Percentiles rank a stretch among this genome's conserved stretches.
These are phyloP conservation scores for Cyanoliseus patagonus DNA, from an alignment of 2,113 vertebrate genomes.

Conservation along the genomic window DNA sequence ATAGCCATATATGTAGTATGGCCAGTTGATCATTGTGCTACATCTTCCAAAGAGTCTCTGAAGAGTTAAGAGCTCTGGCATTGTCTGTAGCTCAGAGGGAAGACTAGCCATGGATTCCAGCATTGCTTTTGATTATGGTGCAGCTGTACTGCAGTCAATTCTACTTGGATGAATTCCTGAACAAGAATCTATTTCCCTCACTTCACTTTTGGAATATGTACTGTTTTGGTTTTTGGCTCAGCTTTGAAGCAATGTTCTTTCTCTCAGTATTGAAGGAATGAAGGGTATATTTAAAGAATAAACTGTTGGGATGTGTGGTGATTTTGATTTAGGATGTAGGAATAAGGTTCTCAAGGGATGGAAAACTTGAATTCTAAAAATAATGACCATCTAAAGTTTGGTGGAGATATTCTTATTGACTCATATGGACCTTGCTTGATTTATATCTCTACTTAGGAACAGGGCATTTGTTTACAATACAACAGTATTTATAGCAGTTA, in stretches of 20 bases:
- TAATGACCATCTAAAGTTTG: conserved; percentile 43
- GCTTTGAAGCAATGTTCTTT: conserved; percentile 69
- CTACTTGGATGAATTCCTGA: conserved; percentile 66
- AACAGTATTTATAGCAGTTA: conserved; percentile 19
- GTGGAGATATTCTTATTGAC: conserved; percentile 32
- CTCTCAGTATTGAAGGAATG: conserved; percentile 67
- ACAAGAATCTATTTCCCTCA: conserved; percentile 67
- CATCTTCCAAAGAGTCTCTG: not conserved
- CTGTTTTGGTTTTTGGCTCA: conserved; percentile 64
- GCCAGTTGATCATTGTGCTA: not conserved
- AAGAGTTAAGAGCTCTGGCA: conserved; percentile 57
- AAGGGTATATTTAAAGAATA: conserved; percentile 68
- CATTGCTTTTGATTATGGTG: conserved; percentile 68
- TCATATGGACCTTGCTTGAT: not conserved
- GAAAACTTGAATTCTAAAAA: conserved; percentile 61
- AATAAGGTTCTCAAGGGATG: conserved; percentile 43
- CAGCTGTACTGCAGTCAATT: conserved; percentile 68
- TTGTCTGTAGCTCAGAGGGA: not conserved
- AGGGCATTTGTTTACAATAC: conserved; percentile 13
- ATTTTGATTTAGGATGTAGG: conserved; percentile 65
- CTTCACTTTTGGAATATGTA: conserved; percentile 67
- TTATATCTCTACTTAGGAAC: conserved; percentile 11
- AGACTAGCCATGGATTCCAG: conserved; percentile 41
- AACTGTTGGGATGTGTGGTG: conserved; percentile 57
- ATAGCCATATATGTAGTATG: not conserved